Conservation (phyloP, 1,140 invertebrate genomes). For the Contarinia nasturtii region DNA sequence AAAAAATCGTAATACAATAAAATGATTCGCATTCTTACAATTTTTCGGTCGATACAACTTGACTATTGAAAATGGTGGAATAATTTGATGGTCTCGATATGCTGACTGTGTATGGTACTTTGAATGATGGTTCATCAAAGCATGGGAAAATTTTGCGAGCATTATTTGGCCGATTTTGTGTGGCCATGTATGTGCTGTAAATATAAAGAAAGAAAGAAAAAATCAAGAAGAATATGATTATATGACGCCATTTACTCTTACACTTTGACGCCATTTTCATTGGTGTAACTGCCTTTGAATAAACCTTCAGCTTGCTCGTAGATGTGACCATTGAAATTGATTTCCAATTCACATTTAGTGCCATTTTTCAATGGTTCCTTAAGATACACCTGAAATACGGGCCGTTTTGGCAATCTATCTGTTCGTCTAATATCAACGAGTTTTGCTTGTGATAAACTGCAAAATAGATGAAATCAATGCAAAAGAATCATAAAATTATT, state of each 20-base stretch:
- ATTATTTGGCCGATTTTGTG: slow-evolving; percentile 62
- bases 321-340: slow-evolving; percentile 36
- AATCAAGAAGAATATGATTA: not conserved
- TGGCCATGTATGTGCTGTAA: slow-evolving; percentile 31
- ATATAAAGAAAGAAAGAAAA: not conserved
- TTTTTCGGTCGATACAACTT: slow-evolving; percentile 28
- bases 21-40: slow-evolving; percentile 29
- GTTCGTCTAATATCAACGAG: slow-evolving; percentile 10
- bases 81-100: slow-evolving; percentile 37
- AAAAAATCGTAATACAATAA: not conserved
- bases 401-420: slow-evolving; percentile 28
- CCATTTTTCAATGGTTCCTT: slow-evolving; percentile 27
- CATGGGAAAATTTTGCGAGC: slow-evolving; percentile 77
- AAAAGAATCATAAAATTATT: not conserved
- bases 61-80: slow-evolving; percentile 41
- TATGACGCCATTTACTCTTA: no score
- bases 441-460: not conserved
- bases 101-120: slow-evolving; percentile 46
- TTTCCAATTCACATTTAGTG: slow-evolving; percentile 28
- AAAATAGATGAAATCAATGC: not conserved
- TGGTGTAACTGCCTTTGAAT: slow-evolving; percentile 36
- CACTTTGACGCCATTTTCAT: slow-evolving; percentile 27
- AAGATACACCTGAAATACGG: slow-evolving; percentile 31
- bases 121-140: slow-evolving; percentile 77
- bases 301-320: slow-evolving; percentile 34